Percentiles rank a stretch among this genome's conserved stretches.
phyloP scores from a whole-genome alignment of 2,113 vertebrate species.

The Epinephelus lanceolatus region DNA sequence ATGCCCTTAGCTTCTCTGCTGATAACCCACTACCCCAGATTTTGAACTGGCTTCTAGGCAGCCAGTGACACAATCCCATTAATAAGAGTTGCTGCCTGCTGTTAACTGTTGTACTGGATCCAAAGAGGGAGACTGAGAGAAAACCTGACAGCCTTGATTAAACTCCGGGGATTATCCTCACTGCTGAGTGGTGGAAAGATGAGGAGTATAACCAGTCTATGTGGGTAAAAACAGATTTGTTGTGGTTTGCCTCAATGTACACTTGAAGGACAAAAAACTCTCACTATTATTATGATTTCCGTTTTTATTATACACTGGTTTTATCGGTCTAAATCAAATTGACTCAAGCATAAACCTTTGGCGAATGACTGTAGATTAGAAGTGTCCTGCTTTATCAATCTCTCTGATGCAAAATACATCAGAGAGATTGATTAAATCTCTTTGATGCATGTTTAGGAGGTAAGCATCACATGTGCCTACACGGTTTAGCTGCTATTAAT shows the following conservation, averaged over 20 bases:
- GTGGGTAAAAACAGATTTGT: background rate
- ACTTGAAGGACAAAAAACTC: background rate
- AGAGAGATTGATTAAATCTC: constrained; percentile 58
- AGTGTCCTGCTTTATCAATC: constrained; percentile 46
- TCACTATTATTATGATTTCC: background rate
- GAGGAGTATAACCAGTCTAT: constrained; percentile 3
- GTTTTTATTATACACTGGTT: background rate
- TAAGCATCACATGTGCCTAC: background rate
- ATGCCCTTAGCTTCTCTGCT: constrained; percentile 45
- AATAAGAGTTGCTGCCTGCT: constrained; percentile 68
- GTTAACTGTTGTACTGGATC: constrained; percentile 56
- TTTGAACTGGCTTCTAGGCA: constrained; percentile 55
- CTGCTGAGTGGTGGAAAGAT: constrained; percentile 38
- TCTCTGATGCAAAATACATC: constrained; percentile 44
- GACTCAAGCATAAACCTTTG: background rate
- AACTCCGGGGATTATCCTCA: constrained; percentile 68
- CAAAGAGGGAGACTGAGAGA: constrained; percentile 52
- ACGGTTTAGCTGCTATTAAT: constrained; percentile 51
- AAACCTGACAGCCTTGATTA: constrained; percentile 74
- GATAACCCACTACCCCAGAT: constrained; percentile 77
- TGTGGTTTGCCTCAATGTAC: background rate
- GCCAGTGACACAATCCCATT: constrained; percentile 74
- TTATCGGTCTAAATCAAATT: constrained; percentile 19
- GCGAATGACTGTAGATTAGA: constrained; percentile 48
- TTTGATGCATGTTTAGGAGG: constrained; percentile 32